Percentiles rank a stretch among this genome's conserved stretches.
Conservation (phyloP, 2,888 invertebrate genomes). For the Baccha elongata region DNA sequence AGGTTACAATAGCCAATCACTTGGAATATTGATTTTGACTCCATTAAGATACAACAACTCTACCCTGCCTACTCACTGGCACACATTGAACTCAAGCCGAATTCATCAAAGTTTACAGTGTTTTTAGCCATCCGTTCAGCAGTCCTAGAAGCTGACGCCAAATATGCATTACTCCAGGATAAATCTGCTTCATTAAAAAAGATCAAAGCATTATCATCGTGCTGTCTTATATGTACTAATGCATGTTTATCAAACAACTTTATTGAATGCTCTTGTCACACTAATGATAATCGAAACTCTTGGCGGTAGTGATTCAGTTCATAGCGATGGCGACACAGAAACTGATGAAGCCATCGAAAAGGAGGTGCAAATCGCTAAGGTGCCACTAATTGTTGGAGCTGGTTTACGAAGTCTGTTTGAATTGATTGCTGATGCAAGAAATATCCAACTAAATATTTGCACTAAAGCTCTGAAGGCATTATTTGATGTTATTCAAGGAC, state of each 20-base stretch:
- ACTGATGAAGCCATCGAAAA: constrained; percentile 84
- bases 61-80: constrained; percentile 80
- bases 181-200: constrained; percentile 76
- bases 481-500: constrained; percentile 92
- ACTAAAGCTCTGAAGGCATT: constrained; percentile 93
- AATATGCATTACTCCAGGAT: constrained; percentile 80
- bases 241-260: constrained; percentile 81
- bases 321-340: constrained; percentile 82
- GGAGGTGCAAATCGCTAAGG: constrained; percentile 82
- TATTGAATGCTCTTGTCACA: constrained; percentile 81
- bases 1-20: no score
- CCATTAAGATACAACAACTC: no score
- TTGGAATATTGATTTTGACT: no score
- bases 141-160: constrained; percentile 86
- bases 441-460: constrained; percentile 92
- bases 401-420: constrained; percentile 95
- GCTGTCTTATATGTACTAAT: constrained; percentile 82
- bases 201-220: constrained; percentile 78
- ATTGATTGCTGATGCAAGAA: constrained; percentile 93
- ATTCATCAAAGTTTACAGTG: constrained; percentile 95
- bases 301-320: constrained; percentile 77
- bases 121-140: constrained; percentile 92
- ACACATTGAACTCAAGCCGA: constrained; percentile 84
- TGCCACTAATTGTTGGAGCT: constrained; percentile 89
- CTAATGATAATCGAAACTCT: constrained; percentile 60